Conservation (phyloP, 2,888 invertebrate species). For the Drosophila quasianomalipes region DNA sequence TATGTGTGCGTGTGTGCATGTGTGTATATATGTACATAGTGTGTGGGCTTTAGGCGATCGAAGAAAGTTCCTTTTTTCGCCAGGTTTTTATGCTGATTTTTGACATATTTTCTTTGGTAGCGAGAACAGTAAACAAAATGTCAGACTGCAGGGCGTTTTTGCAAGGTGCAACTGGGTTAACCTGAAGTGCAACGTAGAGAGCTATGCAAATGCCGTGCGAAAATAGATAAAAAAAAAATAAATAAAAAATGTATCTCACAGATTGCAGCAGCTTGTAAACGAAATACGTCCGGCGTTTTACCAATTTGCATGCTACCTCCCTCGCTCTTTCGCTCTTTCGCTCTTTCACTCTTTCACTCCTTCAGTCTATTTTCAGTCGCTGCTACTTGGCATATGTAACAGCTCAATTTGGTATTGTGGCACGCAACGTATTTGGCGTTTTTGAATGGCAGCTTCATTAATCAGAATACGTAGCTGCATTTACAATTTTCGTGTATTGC, state of each 20-base stretch:
- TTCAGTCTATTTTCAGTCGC: background rate
- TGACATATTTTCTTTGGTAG: conserved; percentile 77
- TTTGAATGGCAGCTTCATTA: conserved; percentile 81
- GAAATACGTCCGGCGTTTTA: conserved; percentile 61
- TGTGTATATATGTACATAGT: conserved; percentile 21
- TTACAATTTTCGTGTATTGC: conserved; percentile 3
- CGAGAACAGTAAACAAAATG: conserved; percentile 62
- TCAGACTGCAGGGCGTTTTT: conserved; percentile 46
- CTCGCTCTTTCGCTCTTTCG: too few species aligned
- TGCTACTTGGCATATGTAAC: conserved; percentile 52
- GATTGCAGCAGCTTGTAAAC: conserved; percentile 59
- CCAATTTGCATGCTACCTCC: conserved; percentile 57
- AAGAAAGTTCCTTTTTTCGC: conserved; percentile 41
- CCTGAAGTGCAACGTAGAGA: conserved; percentile 30
- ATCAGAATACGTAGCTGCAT: conserved; percentile 59
- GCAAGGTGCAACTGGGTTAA: conserved; percentile 72
- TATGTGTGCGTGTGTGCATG: background rate
- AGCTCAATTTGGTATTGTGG: conserved; percentile 71
- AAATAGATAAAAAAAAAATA: conserved; percentile 36
- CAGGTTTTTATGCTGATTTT: conserved; percentile 63
- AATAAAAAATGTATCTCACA: conserved; percentile 44
- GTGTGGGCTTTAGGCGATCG: conserved; percentile 64
- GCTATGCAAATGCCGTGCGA: conserved; percentile 66
- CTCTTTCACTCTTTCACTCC: too few species aligned
- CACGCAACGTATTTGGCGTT: conserved; percentile 40